Evolutionary conservation across 2,113 vertebrate species (phyloP), one percentile per base, ranked within the genome.

Genomic region (Atrichornis clamosus): DNA sequence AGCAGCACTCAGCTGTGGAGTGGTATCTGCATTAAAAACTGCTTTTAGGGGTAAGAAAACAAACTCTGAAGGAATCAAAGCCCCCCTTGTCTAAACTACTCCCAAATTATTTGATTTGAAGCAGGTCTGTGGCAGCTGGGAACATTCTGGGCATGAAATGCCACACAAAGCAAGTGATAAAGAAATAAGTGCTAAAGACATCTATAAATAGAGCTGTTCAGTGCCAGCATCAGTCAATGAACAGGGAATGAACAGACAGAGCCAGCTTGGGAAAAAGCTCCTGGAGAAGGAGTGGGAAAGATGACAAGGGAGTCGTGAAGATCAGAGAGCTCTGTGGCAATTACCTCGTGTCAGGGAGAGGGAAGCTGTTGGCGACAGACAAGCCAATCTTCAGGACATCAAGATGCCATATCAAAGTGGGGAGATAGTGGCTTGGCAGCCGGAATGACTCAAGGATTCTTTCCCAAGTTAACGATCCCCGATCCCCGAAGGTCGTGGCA

Each of bases 311-410:
- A 84, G 73, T 24, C 10, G 4, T 41, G 86, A 85, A 58, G 84
- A 64, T 44, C 32, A 37, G 74, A 70, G 49, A 78, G 69, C 41
- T n/a, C 4, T 3, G 47, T 30, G 2, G 3, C 47, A 58, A 55
- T 93, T 41, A 89, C 9, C 49, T 69, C 33, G 0, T 32, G 42
- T 4, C 27, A 42, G 60, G 18, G 47, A 13, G 3, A 23, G 84
- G 23, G 62, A 32, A 8, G 19, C 11, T 1, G 3, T 0, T 23
- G 76, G 84, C 0, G 3, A 75, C 81, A 72, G 81, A 47, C 2
- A 9, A 62, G 53, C 20, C 35, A 78, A 42, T 18, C 81, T 68
- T 52, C 3, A 27, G 87, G 53, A n/a, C 53, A 69, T 14, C 18
- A 3, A 32, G 82, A 7, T 30, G 53, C 46, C 74, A 5, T 9